Evolutionary conservation across 2,113 vertebrate genomes (phyloP).

Genomic region (Pterocles burchelli): DNA sequence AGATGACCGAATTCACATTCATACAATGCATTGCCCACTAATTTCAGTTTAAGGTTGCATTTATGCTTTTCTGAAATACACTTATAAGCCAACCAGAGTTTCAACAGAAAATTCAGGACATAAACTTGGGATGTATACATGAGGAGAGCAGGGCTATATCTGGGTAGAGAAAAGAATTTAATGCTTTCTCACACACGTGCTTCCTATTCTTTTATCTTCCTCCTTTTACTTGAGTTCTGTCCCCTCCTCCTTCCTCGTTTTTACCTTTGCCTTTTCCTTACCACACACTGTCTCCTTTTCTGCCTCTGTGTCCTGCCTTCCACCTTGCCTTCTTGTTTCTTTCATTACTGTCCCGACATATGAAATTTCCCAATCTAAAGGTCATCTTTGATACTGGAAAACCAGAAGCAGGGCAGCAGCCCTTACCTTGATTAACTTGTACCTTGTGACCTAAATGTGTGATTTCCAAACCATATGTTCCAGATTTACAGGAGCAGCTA

Average conservation of each 20-base stretch:
- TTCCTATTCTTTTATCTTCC: background rate
- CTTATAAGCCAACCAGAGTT: background rate
- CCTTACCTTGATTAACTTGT: background rate
- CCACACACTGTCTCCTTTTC: background rate
- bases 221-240: background rate
- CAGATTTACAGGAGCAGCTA: conserved; percentile 31
- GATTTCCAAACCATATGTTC: conserved; percentile 34
- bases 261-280: background rate
- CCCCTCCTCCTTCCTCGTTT: background rate
- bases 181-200: background rate
- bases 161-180: background rate
- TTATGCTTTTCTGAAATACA: background rate
- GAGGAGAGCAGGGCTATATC: background rate
- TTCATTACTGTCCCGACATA: background rate
- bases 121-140: background rate
- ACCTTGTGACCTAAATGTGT: conserved; percentile 5
- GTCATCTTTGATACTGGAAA: background rate
- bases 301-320: background rate
- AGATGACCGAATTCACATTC: background rate
- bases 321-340: background rate
- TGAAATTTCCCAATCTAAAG: background rate
- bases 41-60: background rate
- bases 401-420: background rate
- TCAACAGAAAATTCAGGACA: background rate
- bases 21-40: background rate